phyloP scores from a whole-genome alignment of 2,888 invertebrate species.

The Heteromyza rotundicornis region DNA sequence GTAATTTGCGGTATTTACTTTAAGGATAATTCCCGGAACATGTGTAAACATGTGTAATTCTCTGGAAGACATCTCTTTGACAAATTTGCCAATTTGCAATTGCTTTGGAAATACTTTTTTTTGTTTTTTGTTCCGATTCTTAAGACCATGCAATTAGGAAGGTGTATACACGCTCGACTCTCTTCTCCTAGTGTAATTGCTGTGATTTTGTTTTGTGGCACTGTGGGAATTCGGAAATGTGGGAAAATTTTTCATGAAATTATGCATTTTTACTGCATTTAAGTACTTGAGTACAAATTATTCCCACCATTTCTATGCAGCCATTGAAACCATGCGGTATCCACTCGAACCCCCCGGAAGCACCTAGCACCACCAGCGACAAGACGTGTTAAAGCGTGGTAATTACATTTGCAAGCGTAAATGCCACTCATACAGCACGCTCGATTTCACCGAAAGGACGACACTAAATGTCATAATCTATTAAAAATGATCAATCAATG shows the following conservation, averaged over 20 bases:
- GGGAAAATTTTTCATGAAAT: too few relatives aligned
- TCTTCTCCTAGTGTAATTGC: too few relatives aligned
- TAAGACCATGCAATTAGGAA: conserved; percentile 39
- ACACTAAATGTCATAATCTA: conserved; percentile 51
- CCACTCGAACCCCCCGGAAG: too few relatives aligned
- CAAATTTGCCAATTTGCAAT: conserved; percentile 1
- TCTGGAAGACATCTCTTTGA: conserved; percentile 27
- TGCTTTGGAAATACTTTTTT: conserved; percentile 12
- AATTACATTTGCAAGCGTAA: conserved; percentile 20
- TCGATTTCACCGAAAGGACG: conserved; percentile 28
- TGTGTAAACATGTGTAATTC: conserved; percentile 43
- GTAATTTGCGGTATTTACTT: conserved; percentile 32
- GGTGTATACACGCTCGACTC: too few relatives aligned
- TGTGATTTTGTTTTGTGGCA: too few relatives aligned
- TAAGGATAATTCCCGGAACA: conserved; percentile 38
- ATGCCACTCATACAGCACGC: conserved; percentile 32
- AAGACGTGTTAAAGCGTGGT: conserved; percentile 49
- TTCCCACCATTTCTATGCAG: too few relatives aligned
- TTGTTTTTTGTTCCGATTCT: neutral
- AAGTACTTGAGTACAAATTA: too few relatives aligned
- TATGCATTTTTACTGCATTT: too few relatives aligned
- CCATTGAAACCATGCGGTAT: too few relatives aligned
- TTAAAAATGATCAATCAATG: conserved; percentile 34
- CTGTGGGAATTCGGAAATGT: too few relatives aligned
- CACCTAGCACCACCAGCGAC: neutral